Base-by-base conservation (phyloP, 2,113 vertebrate species). In the Nothocercus nigrocapillus region DNA sequence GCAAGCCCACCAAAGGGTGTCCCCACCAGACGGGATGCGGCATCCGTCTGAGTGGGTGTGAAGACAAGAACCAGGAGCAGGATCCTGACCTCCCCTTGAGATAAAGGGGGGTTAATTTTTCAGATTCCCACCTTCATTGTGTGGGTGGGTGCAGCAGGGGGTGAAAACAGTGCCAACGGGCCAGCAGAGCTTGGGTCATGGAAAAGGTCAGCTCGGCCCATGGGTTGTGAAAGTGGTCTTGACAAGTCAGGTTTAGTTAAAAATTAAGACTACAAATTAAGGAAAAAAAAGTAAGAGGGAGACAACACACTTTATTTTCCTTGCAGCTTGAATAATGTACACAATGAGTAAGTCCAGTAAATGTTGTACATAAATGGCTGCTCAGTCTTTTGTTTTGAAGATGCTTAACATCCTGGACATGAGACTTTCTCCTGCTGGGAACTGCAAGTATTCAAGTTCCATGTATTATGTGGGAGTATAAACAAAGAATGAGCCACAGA, bases 21-120 rank as follows among this genome's bases (percentile, higher is more conserved):
- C 0, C 1, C 0, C 2, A 44, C 42, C 28, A 0, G 0, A 28
- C 5, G 86, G 20, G 5, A 8, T 68, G 79, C 45, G 61, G 36
- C 25, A 51, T 14, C 6, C 20, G 4, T 40, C 84, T n/a, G 9
- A 77, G 14, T 25, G 36, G 12, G 8, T 45, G 54, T 5, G 34
- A 63, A 84, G 44, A 11, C 27, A 59, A 45, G 12, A 25, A 6
- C 9, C 13, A 85, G 27, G 14, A 17, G 22, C 13, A 87, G 70
- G 51, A 38, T 13, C 14, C 25, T 70, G 30, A 30, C 6, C 21
- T 59, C 8, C 11, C 18, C 10, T 70, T 53, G 40, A 82, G 17
- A 10, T 38, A 77, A 63, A 15, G n/a, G 9, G 12, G 17, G 38
- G 5, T 68, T 40, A 69, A 51, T 22, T 45, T 21, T n/a, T 10